Base-by-base conservation (phyloP, 2,888 invertebrate species). In the Microplitis manilae region DNA sequence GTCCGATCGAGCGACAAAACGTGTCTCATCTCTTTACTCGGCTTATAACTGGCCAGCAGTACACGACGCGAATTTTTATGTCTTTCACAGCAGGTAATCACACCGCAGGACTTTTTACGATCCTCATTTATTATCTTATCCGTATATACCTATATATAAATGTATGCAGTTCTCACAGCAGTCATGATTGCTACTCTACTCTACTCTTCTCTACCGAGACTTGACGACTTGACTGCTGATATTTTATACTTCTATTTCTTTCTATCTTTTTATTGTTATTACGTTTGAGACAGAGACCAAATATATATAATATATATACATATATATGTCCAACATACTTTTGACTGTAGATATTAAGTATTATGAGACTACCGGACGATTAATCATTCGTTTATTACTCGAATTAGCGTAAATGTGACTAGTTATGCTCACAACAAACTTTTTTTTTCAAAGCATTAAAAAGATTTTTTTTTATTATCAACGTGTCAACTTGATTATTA, bases 1-100 rank as follows among this genome's bases (percentile, higher is more conserved):
- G 80, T 80, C 76, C 79, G 81, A 79, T 79, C 81, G 77, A 81
- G 79, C 79, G 79, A 79, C 68, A 20, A 74, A 74, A 74, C 74
- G 74, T 74, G 74, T 68, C 68, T 74, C 68, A 74, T 74, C 68
- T 69, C 68, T 75, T 75, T 8, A 50, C 8, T 50, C 13, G 8
- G 41, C 62, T 68, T 61, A 75, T 69, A 61, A 69, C 62, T 75
- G 64, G 40, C 68, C 74, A 39, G 41, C 41, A 68, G 69, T 75
- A 75, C 75, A 62, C 40, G 75, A 75, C 62, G 68, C 40, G 75
- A 69, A 75, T 75, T 75, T 75, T 75, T 69, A 69, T 75, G 41
- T 41, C 15, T 38, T 40, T 41, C 74, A 17, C 74, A 60, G 68
- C 61, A 30, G 75, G 75, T 75, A 75, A 75, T 75, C 75, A 75